phyloP scores from a whole-genome alignment of 2,888 invertebrate species.

The Acanthoscelides obtectus region DNA sequence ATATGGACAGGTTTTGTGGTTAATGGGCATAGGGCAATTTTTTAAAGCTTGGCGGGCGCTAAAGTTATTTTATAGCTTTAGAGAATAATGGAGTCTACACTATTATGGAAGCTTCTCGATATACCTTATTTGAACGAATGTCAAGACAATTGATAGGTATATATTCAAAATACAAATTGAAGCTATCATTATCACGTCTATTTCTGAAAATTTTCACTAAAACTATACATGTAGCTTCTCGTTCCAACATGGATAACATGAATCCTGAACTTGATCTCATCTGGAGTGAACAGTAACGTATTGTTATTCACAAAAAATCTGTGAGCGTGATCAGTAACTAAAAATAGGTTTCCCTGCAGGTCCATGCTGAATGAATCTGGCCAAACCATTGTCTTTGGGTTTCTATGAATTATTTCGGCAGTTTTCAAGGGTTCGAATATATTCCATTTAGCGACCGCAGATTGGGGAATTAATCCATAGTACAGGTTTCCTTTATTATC shows the following conservation, averaged over 20 bases:
- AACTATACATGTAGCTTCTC: background rate
- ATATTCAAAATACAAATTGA: too few species aligned
- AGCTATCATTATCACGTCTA: background rate
- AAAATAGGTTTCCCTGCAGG: slow-evolving; percentile 58
- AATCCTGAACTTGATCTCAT: slow-evolving; percentile 6
- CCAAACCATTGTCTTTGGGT: slow-evolving; percentile 64
- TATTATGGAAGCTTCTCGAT: too few species aligned
- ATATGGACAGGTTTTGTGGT: too few species aligned
- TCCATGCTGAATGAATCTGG: slow-evolving; percentile 66
- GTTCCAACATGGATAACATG: background rate
- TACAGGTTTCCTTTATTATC: slow-evolving; percentile 62
- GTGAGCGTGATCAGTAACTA: slow-evolving; percentile 52
- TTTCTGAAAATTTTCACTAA: background rate
- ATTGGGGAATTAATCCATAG: slow-evolving; percentile 62
- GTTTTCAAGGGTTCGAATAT: slow-evolving; percentile 52
- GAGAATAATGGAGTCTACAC: too few species aligned
- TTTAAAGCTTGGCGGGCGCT: too few species aligned
- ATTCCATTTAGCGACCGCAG: slow-evolving; percentile 68
- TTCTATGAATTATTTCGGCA: slow-evolving; percentile 50
- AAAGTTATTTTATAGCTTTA: too few species aligned
- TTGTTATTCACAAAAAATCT: slow-evolving; percentile 22
- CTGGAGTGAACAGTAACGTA: slow-evolving; percentile 13
- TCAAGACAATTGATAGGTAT: too few species aligned
- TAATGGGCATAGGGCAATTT: too few species aligned
- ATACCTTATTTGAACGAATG: too few species aligned